A percentile compares a stretch with the other conserved stretches of the same genome.
Evolutionary conservation across 2,797 vertebrate species (phyloP).

Genomic region (Chelon auratus): DNA sequence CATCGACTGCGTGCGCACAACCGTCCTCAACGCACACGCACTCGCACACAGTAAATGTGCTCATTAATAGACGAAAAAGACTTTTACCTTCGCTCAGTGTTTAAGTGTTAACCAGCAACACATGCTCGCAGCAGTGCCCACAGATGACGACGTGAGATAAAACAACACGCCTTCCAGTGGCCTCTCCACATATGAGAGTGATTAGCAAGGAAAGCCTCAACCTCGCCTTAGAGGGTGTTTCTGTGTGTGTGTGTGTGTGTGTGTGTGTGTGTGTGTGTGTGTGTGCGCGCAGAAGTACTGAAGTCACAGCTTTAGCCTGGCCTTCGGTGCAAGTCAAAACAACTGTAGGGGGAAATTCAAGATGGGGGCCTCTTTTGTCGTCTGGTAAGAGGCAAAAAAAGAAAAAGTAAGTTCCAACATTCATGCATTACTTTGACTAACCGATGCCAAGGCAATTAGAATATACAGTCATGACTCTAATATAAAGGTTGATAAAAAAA

Average conservation of each 20-base stretch:
- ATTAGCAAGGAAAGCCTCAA: constrained; percentile 70
- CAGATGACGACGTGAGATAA: constrained; percentile 66
- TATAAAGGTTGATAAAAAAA: constrained; percentile 3
- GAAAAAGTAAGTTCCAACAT: constrained; percentile 26
- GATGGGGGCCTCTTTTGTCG: constrained; percentile 55
- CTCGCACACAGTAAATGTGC: neutral
- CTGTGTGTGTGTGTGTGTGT: constrained; percentile 15
- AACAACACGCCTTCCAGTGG: constrained; percentile 61
- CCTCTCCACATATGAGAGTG: constrained; percentile 74
- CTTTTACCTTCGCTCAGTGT: constrained; percentile 33
- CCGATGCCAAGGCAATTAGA: constrained; percentile 32
- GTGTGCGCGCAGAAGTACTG: constrained; percentile 12
- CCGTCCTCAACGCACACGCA: neutral
- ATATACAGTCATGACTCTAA: constrained; percentile 18
- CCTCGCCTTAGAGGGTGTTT: constrained; percentile 14
- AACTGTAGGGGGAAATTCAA: constrained; percentile 63
- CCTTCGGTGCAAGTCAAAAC: constrained; percentile 61
- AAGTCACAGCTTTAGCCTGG: constrained; percentile 54
- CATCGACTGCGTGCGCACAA: constrained; percentile 8
- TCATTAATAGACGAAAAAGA: constrained; percentile 20
- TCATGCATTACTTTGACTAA: constrained; percentile 27
- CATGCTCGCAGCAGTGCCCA: constrained; percentile 52
- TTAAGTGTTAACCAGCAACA: constrained; percentile 64
- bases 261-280: constrained; percentile 21
- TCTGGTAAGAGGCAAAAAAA: constrained; percentile 47